These are phyloP conservation scores for Chelon auratus DNA, from an alignment of 2,797 vertebrate genomes.

Conservation along the genomic window DNA sequence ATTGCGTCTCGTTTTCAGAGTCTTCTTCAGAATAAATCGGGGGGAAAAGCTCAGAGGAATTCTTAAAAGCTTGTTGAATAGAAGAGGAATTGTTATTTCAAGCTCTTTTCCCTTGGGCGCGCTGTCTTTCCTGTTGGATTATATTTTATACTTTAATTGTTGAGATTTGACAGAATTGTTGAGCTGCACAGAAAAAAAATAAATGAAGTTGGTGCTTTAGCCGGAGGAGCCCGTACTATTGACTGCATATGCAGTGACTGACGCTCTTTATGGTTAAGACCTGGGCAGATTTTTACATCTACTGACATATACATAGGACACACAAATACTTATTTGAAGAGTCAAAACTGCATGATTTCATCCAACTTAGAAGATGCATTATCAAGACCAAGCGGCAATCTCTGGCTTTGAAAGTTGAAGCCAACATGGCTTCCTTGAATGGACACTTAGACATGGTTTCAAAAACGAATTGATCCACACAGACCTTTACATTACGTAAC, in stretches of 20 bases:
- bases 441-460: too few relatives aligned
- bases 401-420: too few relatives aligned
- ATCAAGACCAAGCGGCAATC: too few relatives aligned
- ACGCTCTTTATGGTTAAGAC: not conserved
- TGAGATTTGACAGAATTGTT: slow-evolving; percentile 12
- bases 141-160: slow-evolving; percentile 27
- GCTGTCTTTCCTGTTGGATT: slow-evolving; percentile 9
- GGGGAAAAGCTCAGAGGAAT: slow-evolving; percentile 17
- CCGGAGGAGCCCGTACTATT: not conserved
- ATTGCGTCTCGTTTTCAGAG: slow-evolving; percentile 12
- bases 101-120: slow-evolving; percentile 8
- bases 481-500: too few relatives aligned
- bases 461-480: too few relatives aligned
- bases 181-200: slow-evolving; percentile 5
- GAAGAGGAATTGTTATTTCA: slow-evolving; percentile 21
- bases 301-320: too few relatives aligned
- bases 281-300: not conserved
- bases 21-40: slow-evolving; percentile 10
- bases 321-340: not conserved
- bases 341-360: too few relatives aligned
- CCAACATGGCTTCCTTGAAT: too few relatives aligned
- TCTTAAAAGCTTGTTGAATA: slow-evolving; percentile 16
- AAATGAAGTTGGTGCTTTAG: not conserved
- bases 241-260: not conserved
- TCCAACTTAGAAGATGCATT: too few relatives aligned